phyloP scores from a whole-genome alignment of 2,797 vertebrate species.

The Falco biarmicus region DNA sequence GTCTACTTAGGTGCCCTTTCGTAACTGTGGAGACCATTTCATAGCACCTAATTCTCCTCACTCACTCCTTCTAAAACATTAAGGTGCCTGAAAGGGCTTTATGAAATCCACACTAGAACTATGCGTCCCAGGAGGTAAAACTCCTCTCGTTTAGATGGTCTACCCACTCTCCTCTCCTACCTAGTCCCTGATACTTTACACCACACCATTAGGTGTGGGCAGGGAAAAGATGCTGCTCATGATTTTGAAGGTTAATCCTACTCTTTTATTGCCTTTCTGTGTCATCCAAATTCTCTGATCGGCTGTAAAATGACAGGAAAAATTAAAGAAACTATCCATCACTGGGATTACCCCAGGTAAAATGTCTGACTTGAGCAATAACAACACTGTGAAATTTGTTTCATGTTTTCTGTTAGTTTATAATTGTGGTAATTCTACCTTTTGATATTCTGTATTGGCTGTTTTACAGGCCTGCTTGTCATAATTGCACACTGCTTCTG shows the following conservation, averaged over 20 bases:
- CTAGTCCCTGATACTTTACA: neutral
- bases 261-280: neutral
- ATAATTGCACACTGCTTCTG: neutral
- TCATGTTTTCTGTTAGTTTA: neutral
- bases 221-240: neutral
- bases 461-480: neutral
- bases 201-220: neutral
- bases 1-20: neutral
- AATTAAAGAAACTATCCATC: neutral
- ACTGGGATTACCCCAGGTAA: neutral
- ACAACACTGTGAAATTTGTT: neutral
- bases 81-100: neutral
- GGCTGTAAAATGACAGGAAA: neutral
- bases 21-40: neutral
- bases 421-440: neutral
- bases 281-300: neutral
- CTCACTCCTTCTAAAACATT: neutral
- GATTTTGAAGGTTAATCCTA: neutral
- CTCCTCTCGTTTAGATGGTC: neutral
- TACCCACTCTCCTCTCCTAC: neutral
- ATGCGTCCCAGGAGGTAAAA: neutral
- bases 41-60: neutral
- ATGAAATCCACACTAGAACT: neutral
- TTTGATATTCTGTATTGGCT: neutral
- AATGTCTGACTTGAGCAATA: neutral